These are phyloP conservation scores for Isurus oxyrinchus DNA, from an alignment of 2,113 vertebrate genomes.

Conservation along the genomic window DNA sequence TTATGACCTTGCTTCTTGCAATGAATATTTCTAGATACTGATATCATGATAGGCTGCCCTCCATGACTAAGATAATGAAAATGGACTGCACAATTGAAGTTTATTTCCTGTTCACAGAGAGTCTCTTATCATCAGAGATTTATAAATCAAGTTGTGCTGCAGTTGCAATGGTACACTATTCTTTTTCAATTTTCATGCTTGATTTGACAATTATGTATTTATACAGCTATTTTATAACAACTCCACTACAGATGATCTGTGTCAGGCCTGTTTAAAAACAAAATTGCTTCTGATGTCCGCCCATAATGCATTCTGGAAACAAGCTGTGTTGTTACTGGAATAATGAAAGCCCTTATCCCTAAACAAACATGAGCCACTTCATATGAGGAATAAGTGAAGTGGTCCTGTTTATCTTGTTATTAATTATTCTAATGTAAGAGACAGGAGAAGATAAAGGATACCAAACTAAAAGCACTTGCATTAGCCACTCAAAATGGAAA, in stretches of 20 bases:
- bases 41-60: background rate
- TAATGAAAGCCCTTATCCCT: conserved; percentile 21
- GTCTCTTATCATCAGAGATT: background rate
- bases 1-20: background rate
- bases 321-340: background rate
- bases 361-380: conserved; percentile 1
- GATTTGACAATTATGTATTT: conserved; percentile 34
- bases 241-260: conserved; percentile 10
- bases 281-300: conserved; percentile 27
- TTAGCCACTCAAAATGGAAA: background rate
- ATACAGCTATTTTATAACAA: background rate
- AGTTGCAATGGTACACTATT: background rate
- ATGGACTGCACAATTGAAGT: background rate
- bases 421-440: background rate
- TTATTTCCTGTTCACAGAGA: background rate
- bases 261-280: conserved; percentile 24
- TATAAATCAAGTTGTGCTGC: conserved; percentile 17
- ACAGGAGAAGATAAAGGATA: background rate
- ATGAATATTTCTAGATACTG: background rate
- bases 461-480: background rate
- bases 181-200: conserved; percentile 31
- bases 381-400: background rate
- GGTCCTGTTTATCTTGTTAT: background rate
- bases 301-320: background rate
- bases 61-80: conserved; percentile 5